Conservation (phyloP, 2,113 vertebrate species). For the Terrapene triunguis region DNA sequence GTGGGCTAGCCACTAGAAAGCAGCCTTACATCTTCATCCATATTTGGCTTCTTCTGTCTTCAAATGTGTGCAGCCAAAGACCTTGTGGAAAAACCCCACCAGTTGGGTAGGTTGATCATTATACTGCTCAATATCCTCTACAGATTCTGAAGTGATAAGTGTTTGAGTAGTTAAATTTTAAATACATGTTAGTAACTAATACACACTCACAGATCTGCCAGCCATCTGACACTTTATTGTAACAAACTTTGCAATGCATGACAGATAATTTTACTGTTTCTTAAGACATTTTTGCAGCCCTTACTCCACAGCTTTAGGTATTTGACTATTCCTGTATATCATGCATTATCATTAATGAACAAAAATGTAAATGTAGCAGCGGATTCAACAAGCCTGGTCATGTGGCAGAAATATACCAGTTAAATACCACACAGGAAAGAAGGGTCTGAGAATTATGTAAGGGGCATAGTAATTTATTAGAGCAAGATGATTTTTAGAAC, state of each 20-base stretch:
- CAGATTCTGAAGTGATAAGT: neutral
- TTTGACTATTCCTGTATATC: neutral
- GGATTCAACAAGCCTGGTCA: neutral
- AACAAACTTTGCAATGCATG: neutral
- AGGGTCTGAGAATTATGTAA: neutral
- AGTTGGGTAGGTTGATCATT: neutral
- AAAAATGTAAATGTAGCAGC: neutral
- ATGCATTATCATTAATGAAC: neutral
- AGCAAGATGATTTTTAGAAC: accelerated
- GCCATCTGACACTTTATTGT: neutral
- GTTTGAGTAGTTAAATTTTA: neutral
- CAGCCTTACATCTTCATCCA: neutral
- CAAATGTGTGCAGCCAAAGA: slow-evolving; percentile 4
- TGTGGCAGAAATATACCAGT: neutral
- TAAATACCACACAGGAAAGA: neutral
- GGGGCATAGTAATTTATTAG: neutral
- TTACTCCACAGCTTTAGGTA: neutral
- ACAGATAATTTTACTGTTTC: neutral
- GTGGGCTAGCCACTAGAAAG: neutral
- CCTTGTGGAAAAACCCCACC: neutral
- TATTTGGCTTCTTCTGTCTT: accelerated
- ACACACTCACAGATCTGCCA: neutral
- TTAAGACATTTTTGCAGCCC: neutral
- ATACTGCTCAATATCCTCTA: neutral
- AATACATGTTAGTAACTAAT: neutral